Evolutionary conservation across 1,140 invertebrate genomes (phyloP), one percentile per base, ranked within the genome.

Genomic region (Brachionus angularis): DNA sequence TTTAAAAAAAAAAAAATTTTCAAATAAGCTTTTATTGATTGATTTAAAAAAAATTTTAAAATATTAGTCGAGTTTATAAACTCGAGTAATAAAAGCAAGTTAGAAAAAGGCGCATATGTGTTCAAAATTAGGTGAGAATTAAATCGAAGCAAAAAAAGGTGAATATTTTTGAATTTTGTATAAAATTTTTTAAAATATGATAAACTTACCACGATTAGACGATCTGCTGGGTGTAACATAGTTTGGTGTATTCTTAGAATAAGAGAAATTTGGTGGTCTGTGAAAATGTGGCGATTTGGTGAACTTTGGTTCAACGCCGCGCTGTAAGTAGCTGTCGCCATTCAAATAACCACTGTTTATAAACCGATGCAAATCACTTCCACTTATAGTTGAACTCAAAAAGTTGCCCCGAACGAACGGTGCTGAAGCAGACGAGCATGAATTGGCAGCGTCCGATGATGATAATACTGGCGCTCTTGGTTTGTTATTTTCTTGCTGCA

Each of bases 211-310:
- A 47, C 42, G 33, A n/a, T 50, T 18, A 67, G 62, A 67, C 21
- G 62, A 67, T 47, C 42, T 31, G 18, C 42, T 16, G 8, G 62
- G 62, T 12, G 62, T 67, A 14, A 67, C 16, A 27, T 33, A 67
- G 25, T 67, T 67, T 3, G 62, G 62, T 14, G 42, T 36, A 67
- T 67, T 52, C 34, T 31, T 36, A 18, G 42, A 46, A 52, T 50
- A 50, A 18, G 31, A 52, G 52, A 36, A 70, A 42, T 70, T 70
- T 25, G 33, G 21, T 36, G 67, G 67, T 5, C 67, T 23, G 34
- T 70, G 67, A 70, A 70, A 70, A 29, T 70, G 67, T 27, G 67
- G 50, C 16, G 67, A 53, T 47, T 64, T 64, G 12, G 58, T 70
- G 14, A 18, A 34, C 31, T 36, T 53, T 39, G 33, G 47, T n/a